Base-by-base conservation (phyloP, 2,888 invertebrate genomes). In the Drosophila sordidapex region DNA sequence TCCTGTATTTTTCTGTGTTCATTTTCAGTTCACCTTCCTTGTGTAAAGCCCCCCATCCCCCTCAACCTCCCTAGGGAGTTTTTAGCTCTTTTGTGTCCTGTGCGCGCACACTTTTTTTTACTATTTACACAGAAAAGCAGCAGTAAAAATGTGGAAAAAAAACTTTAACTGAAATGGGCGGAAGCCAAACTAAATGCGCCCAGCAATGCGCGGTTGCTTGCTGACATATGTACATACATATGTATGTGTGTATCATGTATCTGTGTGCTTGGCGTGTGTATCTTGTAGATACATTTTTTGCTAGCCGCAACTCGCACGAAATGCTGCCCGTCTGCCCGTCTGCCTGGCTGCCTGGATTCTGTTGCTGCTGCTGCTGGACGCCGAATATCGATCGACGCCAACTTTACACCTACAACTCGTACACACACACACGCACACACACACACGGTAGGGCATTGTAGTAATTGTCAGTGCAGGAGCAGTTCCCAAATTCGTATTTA, bases 261-360 rank as follows among this genome's bases (percentile, higher is more conserved):
- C 40, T 65, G 35, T 53, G 36, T 33, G 49, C 7, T 18, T 25
- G 25, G 18, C 25, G 25, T 51, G 54, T 74, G 75, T 89, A 87
- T 82, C 89, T 85, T 76, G 56, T 77, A 79, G 85, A 89, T 89
- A 85, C 84, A 62, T 86, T 87, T 54, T 85, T 88, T 70, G 67
- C 73, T 54, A 67, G 74, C 71, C 83, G 64, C 69, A 67, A 76
- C 54, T 69, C 64, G 78, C 84, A 87, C 74, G 81, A 68, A 74
- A 40, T 64, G 60, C 56, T 49, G 27, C 18, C 27, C 27, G 10
- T 15, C 27, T 48, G 15, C 4, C 8, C 0, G 25, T 4, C 29
- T n/a, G n/a, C 51, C 18, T 10, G 51, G 18, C 51, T 31, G 21
- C 18, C 36, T 38, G 56, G 56, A 38, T 25, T 36, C 59, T 59